These are phyloP conservation scores for Macroglossus sobrinus DNA, from an alignment of 2,113 vertebrate genomes.

Conservation along the genomic window DNA sequence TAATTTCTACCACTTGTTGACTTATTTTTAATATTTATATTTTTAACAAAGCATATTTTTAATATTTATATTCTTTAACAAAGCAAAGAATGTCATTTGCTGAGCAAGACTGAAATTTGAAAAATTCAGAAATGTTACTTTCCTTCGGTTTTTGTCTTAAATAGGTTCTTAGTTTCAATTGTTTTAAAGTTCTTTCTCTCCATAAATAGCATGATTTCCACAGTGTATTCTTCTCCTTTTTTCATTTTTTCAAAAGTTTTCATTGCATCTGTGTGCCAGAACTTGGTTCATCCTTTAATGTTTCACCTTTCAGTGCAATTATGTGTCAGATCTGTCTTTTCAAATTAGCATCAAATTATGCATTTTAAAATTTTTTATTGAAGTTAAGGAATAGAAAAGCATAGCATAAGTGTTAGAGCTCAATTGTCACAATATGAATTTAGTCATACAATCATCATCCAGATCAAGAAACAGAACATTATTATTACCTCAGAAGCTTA, in stretches of 20 bases:
- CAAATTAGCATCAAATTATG: constrained; percentile 35
- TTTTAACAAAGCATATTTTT: neutral
- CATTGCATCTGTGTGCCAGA: constrained; percentile 55
- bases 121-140: constrained; percentile 25
- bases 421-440: constrained; percentile 43
- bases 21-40: neutral
- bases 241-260: neutral
- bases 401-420: neutral
- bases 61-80: neutral
- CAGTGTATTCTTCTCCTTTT: neutral
- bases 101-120: neutral
- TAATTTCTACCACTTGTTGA: neutral
- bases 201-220: constrained; percentile 22
- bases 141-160: neutral
- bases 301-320: constrained; percentile 49
- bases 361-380: constrained; percentile 36
- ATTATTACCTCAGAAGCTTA: neutral
- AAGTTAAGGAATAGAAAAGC: constrained; percentile 22
- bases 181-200: constrained; percentile 44
- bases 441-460: neutral
- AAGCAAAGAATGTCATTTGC: neutral
- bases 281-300: constrained; percentile 48
- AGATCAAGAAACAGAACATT: neutral
- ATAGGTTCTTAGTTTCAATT: neutral
- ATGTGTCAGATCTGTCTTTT: constrained; percentile 53